Evolutionary conservation across 2,113 vertebrate species (phyloP).

Genomic region (Tor tambroides): DNA sequence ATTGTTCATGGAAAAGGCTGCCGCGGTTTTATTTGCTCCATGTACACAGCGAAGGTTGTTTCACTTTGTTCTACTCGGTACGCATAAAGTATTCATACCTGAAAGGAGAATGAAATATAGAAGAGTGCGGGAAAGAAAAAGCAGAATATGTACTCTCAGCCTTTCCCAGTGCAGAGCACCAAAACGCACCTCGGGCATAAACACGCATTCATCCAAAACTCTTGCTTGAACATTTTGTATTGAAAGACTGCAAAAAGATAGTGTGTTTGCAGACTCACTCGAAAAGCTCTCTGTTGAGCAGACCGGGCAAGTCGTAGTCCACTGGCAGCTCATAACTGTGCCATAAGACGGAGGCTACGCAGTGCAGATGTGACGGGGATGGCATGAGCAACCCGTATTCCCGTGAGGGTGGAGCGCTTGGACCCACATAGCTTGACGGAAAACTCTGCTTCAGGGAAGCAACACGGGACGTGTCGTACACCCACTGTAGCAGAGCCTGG

Average conservation of each 20-base stretch:
- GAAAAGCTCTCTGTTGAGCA: constrained; percentile 93
- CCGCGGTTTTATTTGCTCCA: not conserved
- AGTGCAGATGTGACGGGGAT: constrained; percentile 96
- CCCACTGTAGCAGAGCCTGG: constrained; percentile 96
- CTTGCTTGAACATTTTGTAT: constrained; percentile 4
- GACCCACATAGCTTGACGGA: constrained; percentile 78
- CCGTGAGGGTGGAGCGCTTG: constrained; percentile 75
- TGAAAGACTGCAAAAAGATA: not conserved
- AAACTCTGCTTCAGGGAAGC: constrained; percentile 88
- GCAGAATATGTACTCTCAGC: not conserved
- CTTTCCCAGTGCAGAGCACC: too few relatives aligned
- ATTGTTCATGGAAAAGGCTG: not conserved
- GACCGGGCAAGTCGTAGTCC: constrained; percentile 92
- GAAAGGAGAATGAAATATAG: constrained; percentile 7
- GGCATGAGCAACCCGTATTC: constrained; percentile 98
- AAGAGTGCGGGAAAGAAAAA: not conserved
- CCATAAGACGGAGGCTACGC: constrained; percentile 95
- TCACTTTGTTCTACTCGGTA: not conserved
- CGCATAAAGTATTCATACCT: constrained; percentile 37
- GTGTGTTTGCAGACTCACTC: constrained; percentile 84
- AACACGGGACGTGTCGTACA: constrained; percentile 92
- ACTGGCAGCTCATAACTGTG: constrained; percentile 96
- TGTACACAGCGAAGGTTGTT: not conserved
- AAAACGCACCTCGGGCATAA: constrained; percentile 19
- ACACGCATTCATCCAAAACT: not conserved